Conservation (phyloP, 2,888 invertebrate genomes). For the Eugnorisma glareosa region DNA sequence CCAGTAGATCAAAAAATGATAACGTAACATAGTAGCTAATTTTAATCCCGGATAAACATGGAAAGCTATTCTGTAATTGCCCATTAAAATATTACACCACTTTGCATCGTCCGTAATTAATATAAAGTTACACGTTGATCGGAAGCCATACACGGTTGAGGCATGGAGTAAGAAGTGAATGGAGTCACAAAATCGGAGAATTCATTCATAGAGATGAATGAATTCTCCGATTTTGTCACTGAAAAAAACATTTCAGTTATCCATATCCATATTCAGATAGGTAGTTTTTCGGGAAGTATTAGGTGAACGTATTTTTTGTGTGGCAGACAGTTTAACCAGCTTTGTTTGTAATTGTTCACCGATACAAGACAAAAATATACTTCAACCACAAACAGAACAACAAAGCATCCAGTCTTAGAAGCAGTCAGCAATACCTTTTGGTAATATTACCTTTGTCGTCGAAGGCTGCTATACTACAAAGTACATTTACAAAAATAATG, state of each 20-base stretch:
- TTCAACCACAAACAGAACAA: no score
- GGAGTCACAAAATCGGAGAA: no score
- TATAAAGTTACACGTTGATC: conserved; percentile 64
- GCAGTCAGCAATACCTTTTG: no score
- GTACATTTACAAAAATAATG: background rate
- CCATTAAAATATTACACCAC: conserved; percentile 62
- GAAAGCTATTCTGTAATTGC: conserved; percentile 57
- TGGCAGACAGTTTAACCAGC: background rate
- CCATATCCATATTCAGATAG: no score
- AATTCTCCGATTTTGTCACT: background rate
- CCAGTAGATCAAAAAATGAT: conserved; percentile 2
- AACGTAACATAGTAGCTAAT: conserved; percentile 4
- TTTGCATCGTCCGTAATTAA: conserved; percentile 56
- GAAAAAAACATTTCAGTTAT: background rate
- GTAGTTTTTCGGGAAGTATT: background rate
- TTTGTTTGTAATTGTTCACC: background rate
- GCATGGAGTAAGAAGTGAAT: conserved; percentile 9
- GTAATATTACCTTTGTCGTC: background rate
- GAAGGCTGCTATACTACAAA: background rate
- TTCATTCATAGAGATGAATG: no score
- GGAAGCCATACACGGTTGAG: conserved; percentile 44
- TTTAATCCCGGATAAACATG: conserved; percentile 47
- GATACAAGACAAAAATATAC: background rate
- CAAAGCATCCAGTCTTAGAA: no score
- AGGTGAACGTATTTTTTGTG: background rate